Evolutionary conservation across 2,797 vertebrate genomes (phyloP), one percentile per base, ranked within the genome.

Genomic region (Sebastes vulpes): DNA sequence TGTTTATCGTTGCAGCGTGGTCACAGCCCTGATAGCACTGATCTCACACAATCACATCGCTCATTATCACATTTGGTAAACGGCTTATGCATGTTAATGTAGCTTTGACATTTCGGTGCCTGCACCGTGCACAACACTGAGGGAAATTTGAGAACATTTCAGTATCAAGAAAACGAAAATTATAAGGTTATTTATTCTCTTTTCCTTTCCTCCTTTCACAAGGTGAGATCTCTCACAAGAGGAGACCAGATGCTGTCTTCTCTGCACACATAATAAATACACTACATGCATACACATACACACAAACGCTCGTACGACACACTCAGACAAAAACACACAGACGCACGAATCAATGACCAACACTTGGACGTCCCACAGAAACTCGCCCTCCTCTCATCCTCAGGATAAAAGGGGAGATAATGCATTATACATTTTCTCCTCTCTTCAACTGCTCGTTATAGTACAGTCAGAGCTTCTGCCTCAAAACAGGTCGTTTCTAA

Each of bases 301-400:
- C 57, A 46, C 28, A 31, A 72, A 48, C 35, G 2, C 68, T 14
- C 0, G 3, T 25, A 6, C 2, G 7, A 46, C n/a, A 25, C 18
- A 50, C 59, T 46, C 35, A 80, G 71, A 86, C 75, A 86, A 81
- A 81, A 81, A 79, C 83, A 74, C 78, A 83, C 60, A 77, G 46
- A 58, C 73, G 72, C 80, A 69, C 29, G 72, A 73, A 84, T 80
- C 75, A 84, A 56, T 94, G 92, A 94, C 93, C 92, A 91, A 57
- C 65, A 79, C 83, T 85, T 94, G 91, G 79, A 92, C 42, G 86
- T 95, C 93, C 93, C 94, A 84, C 48, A 86, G 92, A 94, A 93
- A 94, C 93, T 79, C 70, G 70, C 69, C 79, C 35, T 84, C 82
- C 84, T 92, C 83, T 89, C 78, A 93, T 92, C 91, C 68, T 70